Evolutionary conservation across 2,888 invertebrate species (phyloP).

Genomic region (Sicus ferrugineus): DNA sequence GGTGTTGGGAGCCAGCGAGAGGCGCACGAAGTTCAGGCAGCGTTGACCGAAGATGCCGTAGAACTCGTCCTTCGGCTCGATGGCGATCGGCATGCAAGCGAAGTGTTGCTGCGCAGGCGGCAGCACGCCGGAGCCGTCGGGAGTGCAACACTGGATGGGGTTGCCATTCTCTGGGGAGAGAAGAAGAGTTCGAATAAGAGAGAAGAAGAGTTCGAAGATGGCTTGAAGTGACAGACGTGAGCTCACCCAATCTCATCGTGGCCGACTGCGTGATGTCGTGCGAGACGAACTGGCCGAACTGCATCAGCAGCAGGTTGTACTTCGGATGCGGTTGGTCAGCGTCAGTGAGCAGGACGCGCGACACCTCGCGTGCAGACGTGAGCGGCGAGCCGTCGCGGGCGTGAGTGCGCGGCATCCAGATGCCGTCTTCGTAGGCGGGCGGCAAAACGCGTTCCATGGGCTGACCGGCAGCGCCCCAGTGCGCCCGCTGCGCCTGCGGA

Average conservation of each 20-base stretch:
- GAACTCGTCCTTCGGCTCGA: conserved; percentile 71
- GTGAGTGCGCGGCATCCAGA: conserved; percentile 59
- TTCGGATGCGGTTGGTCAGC: conserved; percentile 69
- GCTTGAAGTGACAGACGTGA: neutral
- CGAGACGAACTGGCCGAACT: conserved; percentile 81
- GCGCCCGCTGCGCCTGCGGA: conserved; percentile 57
- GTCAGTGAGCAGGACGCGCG: conserved; percentile 70
- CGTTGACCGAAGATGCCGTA: conserved; percentile 68
- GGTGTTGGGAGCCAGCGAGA: conserved; percentile 71
- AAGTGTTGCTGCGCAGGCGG: conserved; percentile 69
- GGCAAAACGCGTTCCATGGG: conserved; percentile 73
- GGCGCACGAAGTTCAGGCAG: conserved; percentile 78
- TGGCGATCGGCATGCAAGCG: conserved; percentile 74
- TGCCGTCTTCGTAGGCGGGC: conserved; percentile 74
- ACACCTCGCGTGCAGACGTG: conserved; percentile 74
- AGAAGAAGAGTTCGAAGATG: neutral
- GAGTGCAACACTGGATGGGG: conserved; percentile 76
- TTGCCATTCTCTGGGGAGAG: conserved; percentile 70
- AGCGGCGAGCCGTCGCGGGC: conserved; percentile 67
- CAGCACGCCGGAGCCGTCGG: conserved; percentile 68
- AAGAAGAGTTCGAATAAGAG: neutral
- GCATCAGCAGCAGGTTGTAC: conserved; percentile 76
- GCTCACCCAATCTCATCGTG: conserved; percentile 73
- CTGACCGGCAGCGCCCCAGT: conserved; percentile 76
- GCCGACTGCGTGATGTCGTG: conserved; percentile 80